These are phyloP conservation scores for Mechanitis mazaeus DNA, from an alignment of 2,888 invertebrate species.

Conservation along the genomic window DNA sequence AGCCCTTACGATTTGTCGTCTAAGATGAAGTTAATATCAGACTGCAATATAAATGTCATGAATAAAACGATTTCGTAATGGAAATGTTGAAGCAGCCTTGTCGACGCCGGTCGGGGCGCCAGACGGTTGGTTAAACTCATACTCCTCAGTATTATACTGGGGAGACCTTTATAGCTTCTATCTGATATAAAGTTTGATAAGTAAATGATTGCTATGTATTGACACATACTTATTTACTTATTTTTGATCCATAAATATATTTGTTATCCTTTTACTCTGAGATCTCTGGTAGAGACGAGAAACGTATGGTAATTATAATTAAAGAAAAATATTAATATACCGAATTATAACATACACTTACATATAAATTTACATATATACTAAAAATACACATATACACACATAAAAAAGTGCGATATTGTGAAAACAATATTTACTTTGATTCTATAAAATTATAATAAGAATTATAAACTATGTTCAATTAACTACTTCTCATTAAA, in stretches of 20 bases:
- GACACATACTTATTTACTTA: background rate
- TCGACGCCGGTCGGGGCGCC: slow-evolving; percentile 34
- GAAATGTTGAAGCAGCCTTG: slow-evolving; percentile 42
- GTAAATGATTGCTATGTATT: background rate
- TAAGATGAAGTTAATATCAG: background rate
- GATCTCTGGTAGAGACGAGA: no score
- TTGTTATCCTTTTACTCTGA: no score
- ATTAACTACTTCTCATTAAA: no score
- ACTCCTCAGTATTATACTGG: slow-evolving; percentile 18
- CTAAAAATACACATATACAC: no score
- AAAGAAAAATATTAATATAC: no score
- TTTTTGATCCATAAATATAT: no score
- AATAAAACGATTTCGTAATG: slow-evolving; percentile 22
- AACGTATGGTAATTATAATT: no score
- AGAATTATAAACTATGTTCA: no score
- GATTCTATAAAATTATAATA: background rate
- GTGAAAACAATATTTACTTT: slow-evolving; percentile 1
- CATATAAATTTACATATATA: no score
- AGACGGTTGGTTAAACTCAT: slow-evolving; percentile 27
- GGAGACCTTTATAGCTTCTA: slow-evolving; percentile 30
- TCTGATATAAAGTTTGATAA: slow-evolving; percentile 9
- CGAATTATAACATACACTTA: no score
- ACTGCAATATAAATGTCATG: slow-evolving; percentile 13
- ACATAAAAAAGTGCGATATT: background rate
- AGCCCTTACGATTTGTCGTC: background rate